phyloP scores from a whole-genome alignment of 2,888 invertebrate genomes.

The Caenorhabditis zanzibari region DNA sequence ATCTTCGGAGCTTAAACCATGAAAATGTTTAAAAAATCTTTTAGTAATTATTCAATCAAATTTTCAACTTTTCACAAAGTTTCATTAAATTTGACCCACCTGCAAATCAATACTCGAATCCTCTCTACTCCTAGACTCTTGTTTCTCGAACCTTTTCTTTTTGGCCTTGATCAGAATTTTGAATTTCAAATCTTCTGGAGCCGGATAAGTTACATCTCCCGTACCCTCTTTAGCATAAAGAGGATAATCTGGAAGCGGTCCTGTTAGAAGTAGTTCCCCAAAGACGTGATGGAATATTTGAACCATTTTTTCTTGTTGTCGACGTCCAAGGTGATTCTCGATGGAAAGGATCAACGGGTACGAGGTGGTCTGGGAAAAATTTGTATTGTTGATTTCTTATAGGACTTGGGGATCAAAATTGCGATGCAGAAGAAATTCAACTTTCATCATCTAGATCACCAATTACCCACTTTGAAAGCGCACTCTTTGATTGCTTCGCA shows the following conservation, averaged over 20 bases:
- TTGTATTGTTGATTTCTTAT: too few species aligned
- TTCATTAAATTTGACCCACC: neutral
- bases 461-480: slow-evolving; percentile 89
- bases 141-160: slow-evolving; percentile 63
- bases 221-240: slow-evolving; percentile 48
- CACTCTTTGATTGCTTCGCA: slow-evolving; percentile 97
- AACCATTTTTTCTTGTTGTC: slow-evolving; percentile 79
- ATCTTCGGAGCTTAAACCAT: too few species aligned
- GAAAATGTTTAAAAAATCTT: too few species aligned
- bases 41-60: neutral
- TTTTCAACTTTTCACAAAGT: neutral
- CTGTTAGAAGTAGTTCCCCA: slow-evolving; percentile 76
- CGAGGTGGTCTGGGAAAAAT: slow-evolving; percentile 90
- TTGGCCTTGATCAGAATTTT: slow-evolving; percentile 81
- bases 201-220: slow-evolving; percentile 71
- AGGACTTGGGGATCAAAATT: too few species aligned
- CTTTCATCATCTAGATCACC: too few species aligned
- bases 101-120: slow-evolving; percentile 51
- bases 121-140: slow-evolving; percentile 52
- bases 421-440: too few species aligned
- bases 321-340: slow-evolving; percentile 94
- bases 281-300: slow-evolving; percentile 73
- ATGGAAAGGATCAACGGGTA: slow-evolving; percentile 98
- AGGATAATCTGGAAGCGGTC: slow-evolving; percentile 76
- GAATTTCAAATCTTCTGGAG: slow-evolving; percentile 72